Conservation (phyloP, 2,797 vertebrate species). For the Mus caroli region DNA sequence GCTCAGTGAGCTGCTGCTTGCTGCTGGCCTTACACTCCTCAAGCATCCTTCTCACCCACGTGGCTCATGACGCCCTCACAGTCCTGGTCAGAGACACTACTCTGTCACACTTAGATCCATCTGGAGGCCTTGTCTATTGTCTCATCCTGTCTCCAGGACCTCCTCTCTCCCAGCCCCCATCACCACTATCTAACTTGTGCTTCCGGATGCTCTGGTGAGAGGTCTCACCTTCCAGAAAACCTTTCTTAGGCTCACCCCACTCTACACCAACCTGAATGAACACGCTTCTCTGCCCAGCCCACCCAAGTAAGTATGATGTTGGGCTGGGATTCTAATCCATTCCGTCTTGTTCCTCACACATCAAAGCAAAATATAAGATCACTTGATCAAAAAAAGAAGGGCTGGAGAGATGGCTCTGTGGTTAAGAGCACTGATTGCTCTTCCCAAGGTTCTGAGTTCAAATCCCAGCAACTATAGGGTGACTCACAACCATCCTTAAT, state of each 20-base stretch:
- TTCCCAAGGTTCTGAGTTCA: no score
- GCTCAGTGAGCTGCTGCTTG: not conserved
- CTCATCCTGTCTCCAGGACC: not conserved
- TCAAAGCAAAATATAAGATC: not conserved
- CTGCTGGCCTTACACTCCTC: fast-evolving
- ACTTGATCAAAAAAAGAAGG: not conserved
- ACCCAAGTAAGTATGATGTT: not conserved
- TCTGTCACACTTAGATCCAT: no score
- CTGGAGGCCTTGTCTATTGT: not conserved
- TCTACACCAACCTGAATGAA: not conserved
- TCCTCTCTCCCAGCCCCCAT: not conserved
- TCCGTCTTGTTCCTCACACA: not conserved
- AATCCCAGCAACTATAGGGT: no score
- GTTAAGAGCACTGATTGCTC: no score
- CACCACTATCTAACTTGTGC: not conserved
- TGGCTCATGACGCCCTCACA: fast-evolving
- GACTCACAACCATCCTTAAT: no score
- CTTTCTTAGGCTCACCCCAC: not conserved
- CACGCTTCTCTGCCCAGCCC: not conserved
- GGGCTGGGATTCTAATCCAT: not conserved
- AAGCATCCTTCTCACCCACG: not conserved
- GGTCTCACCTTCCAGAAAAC: not conserved
- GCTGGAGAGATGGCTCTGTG: no score
- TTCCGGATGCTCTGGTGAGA: not conserved
- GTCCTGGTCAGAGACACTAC: not conserved